Evolutionary conservation across 2,797 vertebrate genomes (phyloP).

Genomic region (Tangara arthus): DNA sequence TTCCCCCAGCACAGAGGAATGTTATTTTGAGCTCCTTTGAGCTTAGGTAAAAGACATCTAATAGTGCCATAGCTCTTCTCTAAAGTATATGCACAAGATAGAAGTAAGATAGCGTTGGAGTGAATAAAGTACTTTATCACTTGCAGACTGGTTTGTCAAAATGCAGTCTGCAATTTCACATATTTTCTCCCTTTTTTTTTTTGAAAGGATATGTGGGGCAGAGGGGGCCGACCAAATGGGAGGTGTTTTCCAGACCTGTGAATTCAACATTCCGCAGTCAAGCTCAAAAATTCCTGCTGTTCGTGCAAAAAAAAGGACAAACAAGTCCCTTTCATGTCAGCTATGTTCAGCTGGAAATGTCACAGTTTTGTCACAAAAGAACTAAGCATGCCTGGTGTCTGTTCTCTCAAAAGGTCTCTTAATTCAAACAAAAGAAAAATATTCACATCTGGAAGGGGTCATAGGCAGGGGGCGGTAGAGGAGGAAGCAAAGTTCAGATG

Average conservation of each 20-base stretch:
- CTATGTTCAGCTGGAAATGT: conserved; percentile 54
- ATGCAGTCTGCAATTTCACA: background rate
- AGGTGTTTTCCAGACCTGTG: conserved; percentile 40
- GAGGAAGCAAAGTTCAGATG: conserved; percentile 45
- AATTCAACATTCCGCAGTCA: conserved; percentile 55
- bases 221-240: background rate
- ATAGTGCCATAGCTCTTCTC: background rate
- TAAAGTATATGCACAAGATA: background rate
- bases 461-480: background rate
- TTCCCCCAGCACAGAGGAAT: background rate
- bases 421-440: conserved; percentile 61
- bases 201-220: background rate
- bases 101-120: background rate
- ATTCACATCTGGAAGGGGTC: conserved; percentile 55
- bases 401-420: conserved; percentile 41
- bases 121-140: background rate
- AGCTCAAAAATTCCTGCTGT: conserved; percentile 63
- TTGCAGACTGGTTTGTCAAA: background rate
- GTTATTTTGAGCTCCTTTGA: background rate
- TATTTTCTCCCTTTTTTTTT: background rate
- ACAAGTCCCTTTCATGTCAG: conserved; percentile 48
- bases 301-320: conserved; percentile 46
- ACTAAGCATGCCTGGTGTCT: conserved; percentile 46
- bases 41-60: background rate
- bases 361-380: conserved; percentile 51